Base-by-base conservation (phyloP, 2,113 vertebrate species). In the cat (Felis catus) region DNA sequence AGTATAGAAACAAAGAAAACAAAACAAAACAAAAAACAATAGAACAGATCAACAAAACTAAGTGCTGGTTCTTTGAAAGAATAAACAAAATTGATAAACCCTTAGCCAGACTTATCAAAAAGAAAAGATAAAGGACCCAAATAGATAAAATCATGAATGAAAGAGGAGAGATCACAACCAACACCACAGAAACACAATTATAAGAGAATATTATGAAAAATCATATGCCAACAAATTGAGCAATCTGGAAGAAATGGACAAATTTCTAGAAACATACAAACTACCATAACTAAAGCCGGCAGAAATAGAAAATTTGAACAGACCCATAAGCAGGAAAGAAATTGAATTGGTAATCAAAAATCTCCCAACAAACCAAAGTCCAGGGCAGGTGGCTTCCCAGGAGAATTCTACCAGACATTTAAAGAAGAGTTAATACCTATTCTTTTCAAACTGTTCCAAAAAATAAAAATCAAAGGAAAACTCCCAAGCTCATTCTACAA, bases 281-380 rank as follows among this genome's bases (percentile, higher is more conserved):
- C 53, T 33, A 33, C 61, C n/a, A 76, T 45, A 16, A 45, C 41
- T 45, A 4, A 76, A 76, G 41, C 45, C 16, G 14, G 25, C 45
- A 76, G 25, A 76, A 68, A 70, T 15, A 41, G 63, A 68, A 25
- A 81, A 25, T 33, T 55, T 55, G n/a, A 55, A 70, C 48, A 81
- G 48, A 41, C 48, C 7, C 29, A 51, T 53, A 31, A 79, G 25
- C 51, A 91, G 61, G 29, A 70, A 80, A 51, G 58, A 86, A n/a
- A 93, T 15, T 66, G 6, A 94, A 79, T 94, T 63, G 68, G n/a
- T 68, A n/a, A 94, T 39, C n/a, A 78, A 58, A 74, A 87, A 94
- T 15, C 9, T 79, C 41, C 41, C 51, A 39, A 76, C 13, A 89
- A 80, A 73, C 31, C 14, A 53, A 86, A 81, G 63, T 53, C 41